Evolutionary conservation across 2,888 invertebrate species (phyloP), one percentile per base, ranked within the genome.

Genomic region (Caenorhabditis doughertyi): DNA sequence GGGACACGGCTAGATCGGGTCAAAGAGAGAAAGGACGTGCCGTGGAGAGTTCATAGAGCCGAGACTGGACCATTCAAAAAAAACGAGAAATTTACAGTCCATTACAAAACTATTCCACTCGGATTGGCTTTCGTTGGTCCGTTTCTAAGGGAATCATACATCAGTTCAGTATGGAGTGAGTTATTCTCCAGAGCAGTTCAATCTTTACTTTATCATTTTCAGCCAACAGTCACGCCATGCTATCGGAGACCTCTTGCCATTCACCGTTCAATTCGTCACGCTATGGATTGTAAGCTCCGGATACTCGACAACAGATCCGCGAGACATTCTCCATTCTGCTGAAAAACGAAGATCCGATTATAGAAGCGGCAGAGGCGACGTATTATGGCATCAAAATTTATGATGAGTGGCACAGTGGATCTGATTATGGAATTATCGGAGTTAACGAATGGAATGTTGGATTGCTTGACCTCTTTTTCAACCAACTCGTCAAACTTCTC

Each of bases 401-500:
- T 23, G 77, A 77, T 29, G 44, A 62, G 7, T 77, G 68, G 68
- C 9, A 25, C 0, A 0, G 7, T 1, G 29, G 23, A 8, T 35
- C 11, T 5, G 44, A 60, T 1, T 0, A 9, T 2, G 77, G 77
- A 42, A 8, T 68, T 0, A 62, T 76, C 21, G 76, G 67, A 16
- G 67, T 76, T 1, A 32, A 35, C 9, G 76, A 68, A 58, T 76
- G 74, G 74, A 74, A 47, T 25, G 23, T 8, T 1, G 9, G 8
- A 1, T n/a, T n/a, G 1, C 11, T 74, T 23, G 9, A 16, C 5
- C 35, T 29, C 35, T 74, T 65, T 23, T 18, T 32, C 7, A 13
- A 7, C 3, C 25, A 27, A 1, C 32, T 74, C n/a, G 56, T 21
- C 5, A 23, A 23, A 2, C 3, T 56, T 7, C 25, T 76, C n/a